Evolutionary conservation across 2,113 vertebrate species (phyloP).

Genomic region (Emydura subglobosa): DNA sequence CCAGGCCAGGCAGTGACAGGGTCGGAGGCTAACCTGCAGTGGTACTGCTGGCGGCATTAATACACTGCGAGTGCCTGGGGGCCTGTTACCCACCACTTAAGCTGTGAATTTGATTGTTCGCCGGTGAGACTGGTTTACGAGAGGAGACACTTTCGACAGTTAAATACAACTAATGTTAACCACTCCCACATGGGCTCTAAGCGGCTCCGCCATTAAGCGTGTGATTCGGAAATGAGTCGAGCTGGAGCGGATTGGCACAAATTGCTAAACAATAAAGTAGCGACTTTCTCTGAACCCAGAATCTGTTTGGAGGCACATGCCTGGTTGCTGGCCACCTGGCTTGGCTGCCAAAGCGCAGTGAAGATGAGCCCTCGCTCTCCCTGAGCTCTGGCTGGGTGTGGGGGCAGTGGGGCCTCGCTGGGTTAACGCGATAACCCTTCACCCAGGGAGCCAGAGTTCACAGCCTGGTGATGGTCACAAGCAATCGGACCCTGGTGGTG

Average conservation of each 20-base stretch:
- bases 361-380: background rate
- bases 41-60: slow-evolving; percentile 64
- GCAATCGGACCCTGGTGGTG: too few species aligned
- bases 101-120: slow-evolving; percentile 71
- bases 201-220: slow-evolving; percentile 57
- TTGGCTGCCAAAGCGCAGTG: fast-evolving
- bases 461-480: background rate
- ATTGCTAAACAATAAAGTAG: slow-evolving; percentile 64
- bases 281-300: slow-evolving; percentile 14
- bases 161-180: slow-evolving; percentile 80
- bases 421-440: fast-evolving
- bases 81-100: slow-evolving; percentile 74
- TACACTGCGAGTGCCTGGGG: slow-evolving; percentile 68
- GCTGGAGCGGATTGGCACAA: slow-evolving; percentile 72
- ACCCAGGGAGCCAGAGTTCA: background rate
- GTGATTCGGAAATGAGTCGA: slow-evolving; percentile 82
- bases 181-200: slow-evolving; percentile 68
- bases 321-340: fast-evolving
- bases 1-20: background rate
- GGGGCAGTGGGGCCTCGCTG: background rate
- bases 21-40: background rate
- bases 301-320: background rate
- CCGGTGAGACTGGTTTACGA: slow-evolving; percentile 69
- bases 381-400: fast-evolving
- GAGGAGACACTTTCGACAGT: slow-evolving; percentile 67